These are phyloP conservation scores for Dusona sp. DNA, from an alignment of 2,888 invertebrate species.

Conservation along the genomic window DNA sequence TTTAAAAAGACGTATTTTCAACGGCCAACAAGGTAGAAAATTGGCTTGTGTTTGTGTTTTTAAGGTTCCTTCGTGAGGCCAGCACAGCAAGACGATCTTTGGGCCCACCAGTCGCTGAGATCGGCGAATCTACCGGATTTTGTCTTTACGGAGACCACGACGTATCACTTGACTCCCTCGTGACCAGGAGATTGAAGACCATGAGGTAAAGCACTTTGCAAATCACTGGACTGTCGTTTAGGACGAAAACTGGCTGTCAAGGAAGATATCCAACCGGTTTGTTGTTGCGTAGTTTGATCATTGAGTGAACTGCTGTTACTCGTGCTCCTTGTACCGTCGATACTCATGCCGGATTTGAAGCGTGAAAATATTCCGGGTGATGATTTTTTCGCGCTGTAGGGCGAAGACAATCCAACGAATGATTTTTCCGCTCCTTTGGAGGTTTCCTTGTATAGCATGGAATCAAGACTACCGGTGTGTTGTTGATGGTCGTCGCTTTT, in stretches of 20 bases:
- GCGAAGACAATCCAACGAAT: slow-evolving; percentile 71
- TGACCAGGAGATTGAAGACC: slow-evolving; percentile 79
- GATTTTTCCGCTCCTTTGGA: slow-evolving; percentile 74
- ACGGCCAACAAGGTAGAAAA: neutral
- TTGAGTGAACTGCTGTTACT: slow-evolving; percentile 82
- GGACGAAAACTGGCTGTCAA: slow-evolving; percentile 83
- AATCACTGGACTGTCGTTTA: slow-evolving; percentile 76
- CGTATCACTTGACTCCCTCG: slow-evolving; percentile 82
- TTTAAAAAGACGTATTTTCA: neutral
- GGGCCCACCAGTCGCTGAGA: slow-evolving; percentile 79
- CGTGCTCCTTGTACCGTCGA: slow-evolving; percentile 80
- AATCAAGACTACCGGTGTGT: slow-evolving; percentile 82
- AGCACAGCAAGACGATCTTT: slow-evolving; percentile 79
- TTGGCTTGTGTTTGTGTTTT: neutral
- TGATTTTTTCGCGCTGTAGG: slow-evolving; percentile 79
- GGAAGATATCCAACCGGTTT: slow-evolving; percentile 83
- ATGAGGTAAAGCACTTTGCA: slow-evolving; percentile 74
- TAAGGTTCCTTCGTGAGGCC: slow-evolving; percentile 71
- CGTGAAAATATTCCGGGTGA: slow-evolving; percentile 81
- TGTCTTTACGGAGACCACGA: slow-evolving; percentile 74
- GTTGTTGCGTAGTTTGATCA: slow-evolving; percentile 76
- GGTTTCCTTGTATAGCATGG: slow-evolving; percentile 81
- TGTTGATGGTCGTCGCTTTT: slow-evolving; percentile 78
- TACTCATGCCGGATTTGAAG: slow-evolving; percentile 82
- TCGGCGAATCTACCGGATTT: slow-evolving; percentile 74